Evolutionary conservation across 2,888 invertebrate species (phyloP).

Genomic region (Trachelus troglodyta): DNA sequence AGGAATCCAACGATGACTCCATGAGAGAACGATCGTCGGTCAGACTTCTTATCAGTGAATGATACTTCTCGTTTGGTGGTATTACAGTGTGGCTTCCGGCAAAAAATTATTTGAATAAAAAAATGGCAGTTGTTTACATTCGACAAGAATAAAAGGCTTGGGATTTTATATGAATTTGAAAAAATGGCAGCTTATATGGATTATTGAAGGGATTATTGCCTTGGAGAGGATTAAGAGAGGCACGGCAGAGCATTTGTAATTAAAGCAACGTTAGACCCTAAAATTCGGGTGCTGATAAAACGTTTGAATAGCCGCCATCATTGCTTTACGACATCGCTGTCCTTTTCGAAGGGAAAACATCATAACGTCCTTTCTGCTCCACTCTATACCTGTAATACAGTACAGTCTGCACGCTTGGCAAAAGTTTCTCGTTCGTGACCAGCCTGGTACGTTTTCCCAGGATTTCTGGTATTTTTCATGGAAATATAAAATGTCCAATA

Average conservation of each 20-base stretch:
- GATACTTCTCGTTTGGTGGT: background rate
- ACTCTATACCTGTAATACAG: background rate
- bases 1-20: background rate
- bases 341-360: constrained; percentile 23
- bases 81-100: background rate
- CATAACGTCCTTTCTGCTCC: background rate
- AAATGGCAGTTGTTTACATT: background rate
- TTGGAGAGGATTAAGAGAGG: background rate
- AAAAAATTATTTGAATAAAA: background rate
- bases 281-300: constrained; percentile 19
- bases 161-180: background rate
- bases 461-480: constrained; percentile 14
- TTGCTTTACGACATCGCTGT: constrained; percentile 36
- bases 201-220: background rate
- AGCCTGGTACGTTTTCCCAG: constrained; percentile 14
- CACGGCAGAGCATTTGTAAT: background rate
- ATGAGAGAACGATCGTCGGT: background rate
- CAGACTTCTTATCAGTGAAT: background rate
- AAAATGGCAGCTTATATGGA: background rate
- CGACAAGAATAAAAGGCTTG: background rate
- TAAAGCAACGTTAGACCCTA: background rate
- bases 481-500: constrained; percentile 13
- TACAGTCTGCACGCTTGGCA: background rate
- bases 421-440: background rate
- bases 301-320: constrained; percentile 33